Base-by-base conservation (phyloP, 2,888 invertebrate species). In the Mesoligia furuncula region DNA sequence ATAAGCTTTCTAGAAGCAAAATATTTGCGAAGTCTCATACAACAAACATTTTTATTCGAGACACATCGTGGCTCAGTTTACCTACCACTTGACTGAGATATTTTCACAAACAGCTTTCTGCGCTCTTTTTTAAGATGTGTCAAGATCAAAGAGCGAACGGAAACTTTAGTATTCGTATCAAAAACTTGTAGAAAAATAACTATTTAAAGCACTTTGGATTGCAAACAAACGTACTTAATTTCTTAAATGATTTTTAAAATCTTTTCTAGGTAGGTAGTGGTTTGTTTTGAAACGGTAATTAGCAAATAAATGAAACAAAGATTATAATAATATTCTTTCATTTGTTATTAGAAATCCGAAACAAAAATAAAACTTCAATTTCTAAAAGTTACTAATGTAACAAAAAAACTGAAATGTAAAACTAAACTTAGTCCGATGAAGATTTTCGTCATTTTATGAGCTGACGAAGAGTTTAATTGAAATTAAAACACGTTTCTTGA, bases 381-480 rank as follows among this genome's bases (percentile, higher is more conserved):
- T 57, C 6, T 17, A 39, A 9, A 36, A 77, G 13, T 57, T 64
- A n/a, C 39, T 0, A 51, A 57, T 27, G 36, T 61, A 24, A 73
- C 17, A 61, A 36, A 54, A 65, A 70, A 74, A 57, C 51, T 59
- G 67, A 77, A 72, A 65, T 72, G 15, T 39, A 27, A 75, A 82
- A 42, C 42, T 62, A 39, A 77, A 68, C 27, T 36, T 31, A 36
- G 27, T 66, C 0, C 3, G 20, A 31, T 17, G 5, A 70, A 75
- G 51, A 54, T 70, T 85, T 77, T 45, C 36, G 62, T 78, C 51
- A 45, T 51, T 66, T 57, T 48, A 71, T 73, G 76, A 74, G 66
- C 11, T 15, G 42, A 24, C 24, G 59, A 67, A 54, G 51, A 76
- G n/a, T 76, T 86, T 80, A 72, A 71, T 86, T 77, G 71, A 86